phyloP scores from a whole-genome alignment of 2,888 invertebrate species.

The Temnothorax unifasciatus region DNA sequence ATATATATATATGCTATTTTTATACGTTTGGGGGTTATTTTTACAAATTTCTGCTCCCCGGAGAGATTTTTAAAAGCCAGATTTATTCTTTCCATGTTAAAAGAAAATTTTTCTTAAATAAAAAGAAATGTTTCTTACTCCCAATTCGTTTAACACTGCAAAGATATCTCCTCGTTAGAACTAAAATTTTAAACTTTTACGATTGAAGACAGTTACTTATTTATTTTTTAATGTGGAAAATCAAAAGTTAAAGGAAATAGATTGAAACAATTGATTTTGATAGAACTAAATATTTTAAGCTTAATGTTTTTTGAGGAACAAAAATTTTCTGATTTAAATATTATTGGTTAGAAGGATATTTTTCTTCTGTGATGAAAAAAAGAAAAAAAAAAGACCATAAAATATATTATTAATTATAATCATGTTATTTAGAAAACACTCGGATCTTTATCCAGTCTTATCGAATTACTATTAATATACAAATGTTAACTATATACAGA shows the following conservation, averaged over 20 bases:
- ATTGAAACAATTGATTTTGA: not conserved
- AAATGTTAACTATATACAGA: not conserved
- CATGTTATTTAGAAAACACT: not conserved
- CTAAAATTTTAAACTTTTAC: slow-evolving; percentile 9
- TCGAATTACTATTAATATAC: not conserved
- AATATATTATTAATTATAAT: not conserved
- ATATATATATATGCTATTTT: too few relatives aligned
- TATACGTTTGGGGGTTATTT: too few relatives aligned
- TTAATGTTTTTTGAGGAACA: not conserved
- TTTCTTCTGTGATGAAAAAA: not conserved
- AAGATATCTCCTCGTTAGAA: not conserved
- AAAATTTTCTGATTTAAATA: not conserved
- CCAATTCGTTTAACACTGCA: too few relatives aligned
- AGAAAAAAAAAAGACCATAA: not conserved
- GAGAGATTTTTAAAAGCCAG: too few relatives aligned
- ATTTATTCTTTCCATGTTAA: too few relatives aligned
- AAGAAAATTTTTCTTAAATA: too few relatives aligned
- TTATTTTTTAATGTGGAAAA: slow-evolving; percentile 1
- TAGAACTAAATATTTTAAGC: not conserved
- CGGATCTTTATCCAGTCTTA: not conserved
- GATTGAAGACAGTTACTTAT: not conserved
- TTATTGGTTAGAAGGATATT: not conserved
- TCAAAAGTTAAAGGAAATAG: not conserved
- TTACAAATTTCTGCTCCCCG: too few relatives aligned
- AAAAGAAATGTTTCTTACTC: too few relatives aligned